A percentile compares a stretch with the other conserved stretches of the same genome.
These are phyloP conservation scores for Varanus salvator DNA, from an alignment of 2,113 vertebrate genomes.

Conservation along the genomic window DNA sequence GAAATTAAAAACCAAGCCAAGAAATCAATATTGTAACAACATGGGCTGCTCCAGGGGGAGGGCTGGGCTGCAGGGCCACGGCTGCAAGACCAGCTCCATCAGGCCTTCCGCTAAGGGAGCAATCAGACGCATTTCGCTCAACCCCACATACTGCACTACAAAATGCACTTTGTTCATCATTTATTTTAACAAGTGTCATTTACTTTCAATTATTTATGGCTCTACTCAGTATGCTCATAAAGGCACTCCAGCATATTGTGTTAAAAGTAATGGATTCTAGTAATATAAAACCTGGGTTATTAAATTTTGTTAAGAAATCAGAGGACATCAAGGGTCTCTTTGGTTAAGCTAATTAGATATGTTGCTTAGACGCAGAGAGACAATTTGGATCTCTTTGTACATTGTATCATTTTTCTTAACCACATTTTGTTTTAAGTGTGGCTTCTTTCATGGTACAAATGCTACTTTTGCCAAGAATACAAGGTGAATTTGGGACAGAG, in stretches of 20 bases:
- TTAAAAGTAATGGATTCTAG: constrained; percentile 69
- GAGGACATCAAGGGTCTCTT: constrained; percentile 48
- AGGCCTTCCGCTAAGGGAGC: constrained; percentile 35
- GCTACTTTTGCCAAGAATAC: neutral
- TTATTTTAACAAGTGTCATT: constrained; percentile 74
- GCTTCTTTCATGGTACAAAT: too few species aligned
- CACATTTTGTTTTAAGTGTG: neutral
- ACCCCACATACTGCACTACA: constrained; percentile 63
- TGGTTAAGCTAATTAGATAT: constrained; percentile 50
- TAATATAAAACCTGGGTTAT: constrained; percentile 55
- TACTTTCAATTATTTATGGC: constrained; percentile 76
- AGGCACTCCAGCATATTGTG: constrained; percentile 58
- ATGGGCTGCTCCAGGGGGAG: neutral
- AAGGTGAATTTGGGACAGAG: too few species aligned
- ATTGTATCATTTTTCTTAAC: neutral
- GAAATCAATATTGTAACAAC: too few species aligned
- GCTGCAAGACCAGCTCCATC: neutral
- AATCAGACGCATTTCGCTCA: constrained; percentile 70
- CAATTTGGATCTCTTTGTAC: neutral
- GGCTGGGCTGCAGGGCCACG: neutral
- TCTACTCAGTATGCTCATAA: constrained; percentile 63
- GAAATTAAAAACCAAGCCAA: too few species aligned
- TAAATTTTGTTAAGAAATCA: constrained; percentile 49
- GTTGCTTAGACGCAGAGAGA: constrained; percentile 26
- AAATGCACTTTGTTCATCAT: constrained; percentile 68